Conservation (phyloP, 2,888 invertebrate genomes). For the Achlya flavicornis region DNA sequence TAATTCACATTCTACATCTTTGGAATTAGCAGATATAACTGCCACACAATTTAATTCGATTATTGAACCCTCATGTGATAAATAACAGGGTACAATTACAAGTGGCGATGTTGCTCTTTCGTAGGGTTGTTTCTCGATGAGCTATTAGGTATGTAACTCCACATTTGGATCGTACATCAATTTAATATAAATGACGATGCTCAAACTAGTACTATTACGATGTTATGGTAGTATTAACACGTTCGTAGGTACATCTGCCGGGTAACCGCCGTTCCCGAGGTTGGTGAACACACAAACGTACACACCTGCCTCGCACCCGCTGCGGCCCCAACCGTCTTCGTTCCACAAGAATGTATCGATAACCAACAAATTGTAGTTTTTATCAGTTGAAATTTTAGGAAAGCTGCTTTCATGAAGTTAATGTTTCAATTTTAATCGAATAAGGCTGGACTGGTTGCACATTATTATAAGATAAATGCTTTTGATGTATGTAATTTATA, state of each 20-base stretch:
- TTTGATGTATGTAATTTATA: no score
- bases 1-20: no score
- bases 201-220: neutral
- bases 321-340: slow-evolving; percentile 36
- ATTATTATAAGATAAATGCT: neutral
- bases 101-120: neutral
- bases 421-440: no score
- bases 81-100: neutral
- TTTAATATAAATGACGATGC: neutral
- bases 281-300: slow-evolving; percentile 2
- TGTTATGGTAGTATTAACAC: slow-evolving; percentile 11
- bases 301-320: slow-evolving; percentile 28
- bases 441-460: no score
- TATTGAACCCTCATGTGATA: neutral
- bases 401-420: neutral
- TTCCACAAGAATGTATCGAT: slow-evolving; percentile 19
- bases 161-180: neutral
- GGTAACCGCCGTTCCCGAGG: slow-evolving; percentile 5
- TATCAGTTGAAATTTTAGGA: slow-evolving; percentile 11
- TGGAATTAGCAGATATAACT: no score
- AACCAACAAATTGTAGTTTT: slow-evolving; percentile 22
- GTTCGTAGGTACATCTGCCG: slow-evolving; percentile 6
- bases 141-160: neutral
- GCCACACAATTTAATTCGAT: no score
- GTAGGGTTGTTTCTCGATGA: neutral